Percentiles rank a stretch among this genome's conserved stretches.
These are phyloP conservation scores for Lasiurus borealis DNA, from an alignment of 2,113 vertebrate species.

Conservation along the genomic window DNA sequence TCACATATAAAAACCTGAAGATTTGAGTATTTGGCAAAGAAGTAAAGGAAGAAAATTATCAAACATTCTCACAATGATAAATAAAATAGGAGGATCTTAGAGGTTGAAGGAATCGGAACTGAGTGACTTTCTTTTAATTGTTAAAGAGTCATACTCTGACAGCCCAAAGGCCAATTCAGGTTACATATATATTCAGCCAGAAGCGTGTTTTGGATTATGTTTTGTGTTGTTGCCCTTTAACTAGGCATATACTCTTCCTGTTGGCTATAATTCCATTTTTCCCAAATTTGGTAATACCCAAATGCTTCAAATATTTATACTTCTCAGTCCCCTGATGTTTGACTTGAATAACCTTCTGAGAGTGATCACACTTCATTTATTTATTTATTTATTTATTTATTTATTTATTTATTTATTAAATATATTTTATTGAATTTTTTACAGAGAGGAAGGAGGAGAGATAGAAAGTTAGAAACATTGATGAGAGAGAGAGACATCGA, in stretches of 20 bases:
- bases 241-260: fast-evolving
- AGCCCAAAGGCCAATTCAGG: neutral
- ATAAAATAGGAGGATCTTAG: neutral
- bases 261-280: neutral
- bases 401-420: too few relatives aligned
- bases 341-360: neutral
- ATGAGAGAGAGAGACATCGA: too few relatives aligned
- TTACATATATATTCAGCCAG: neutral
- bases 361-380: too few relatives aligned
- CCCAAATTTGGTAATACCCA: neutral
- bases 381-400: too few relatives aligned
- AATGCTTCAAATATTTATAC: neutral
- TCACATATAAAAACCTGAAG: neutral
- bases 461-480: too few relatives aligned
- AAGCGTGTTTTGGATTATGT: neutral
- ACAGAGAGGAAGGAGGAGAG: too few relatives aligned
- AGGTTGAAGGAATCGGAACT: neutral
- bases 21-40: neutral
- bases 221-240: neutral
- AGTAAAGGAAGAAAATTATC: neutral
- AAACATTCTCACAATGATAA: conserved; percentile 16
- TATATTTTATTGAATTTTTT: too few relatives aligned
- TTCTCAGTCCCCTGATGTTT: neutral
- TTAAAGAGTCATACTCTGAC: neutral
- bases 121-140: neutral